Evolutionary conservation across 2,797 vertebrate genomes (phyloP), one percentile per base, ranked within the genome.

Genomic region (Salarias fasciatus): DNA sequence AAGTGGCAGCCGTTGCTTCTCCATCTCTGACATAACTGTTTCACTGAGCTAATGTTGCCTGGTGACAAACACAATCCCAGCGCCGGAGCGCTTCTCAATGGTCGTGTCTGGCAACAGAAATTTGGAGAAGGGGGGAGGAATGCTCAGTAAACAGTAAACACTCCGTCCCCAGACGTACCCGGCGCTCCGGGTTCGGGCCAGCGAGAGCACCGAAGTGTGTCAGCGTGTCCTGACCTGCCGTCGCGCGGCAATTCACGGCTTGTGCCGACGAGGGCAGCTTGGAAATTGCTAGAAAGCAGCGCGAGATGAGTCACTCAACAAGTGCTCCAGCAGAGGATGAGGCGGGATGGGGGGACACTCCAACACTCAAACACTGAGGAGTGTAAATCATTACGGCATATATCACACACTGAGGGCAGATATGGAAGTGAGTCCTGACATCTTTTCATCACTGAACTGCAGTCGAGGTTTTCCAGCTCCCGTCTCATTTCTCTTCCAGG

Each of bases 171-270:
- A 12, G 10, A 62, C 45, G 52, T 29, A 18, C 18, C n/a, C n/a
- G n/a, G n/a, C n/a, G n/a, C n/a, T n/a, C n/a, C n/a, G n/a, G 48
- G 40, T 72, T 63, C n/a, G n/a, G n/a, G n/a, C n/a, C n/a, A n/a
- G n/a, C n/a, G n/a, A n/a, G 48, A 36, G 43, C 47, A 55, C 29
- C 18, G 2, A 46, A 51, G 66, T 41, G 72, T 72, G 76, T 82
- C 74, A 79, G 41, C 74, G 50, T 69, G 69, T 68, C 65, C 58
- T 31, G 46, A 76, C 69, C 70, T 73, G 68, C 54, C 60, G 66
- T 53, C 63, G 48, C 14, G 52, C 15, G 33, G 57, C 18, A 56
- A 54, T 46, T 15, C 42, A 28, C 53, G 61, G 33, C 24, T 52
- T 76, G 55, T 53, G 40, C 53, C 62, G 60, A 50, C 1, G 0